Evolutionary conservation across 2,797 vertebrate genomes (phyloP).

Genomic region (Falco berigora): DNA sequence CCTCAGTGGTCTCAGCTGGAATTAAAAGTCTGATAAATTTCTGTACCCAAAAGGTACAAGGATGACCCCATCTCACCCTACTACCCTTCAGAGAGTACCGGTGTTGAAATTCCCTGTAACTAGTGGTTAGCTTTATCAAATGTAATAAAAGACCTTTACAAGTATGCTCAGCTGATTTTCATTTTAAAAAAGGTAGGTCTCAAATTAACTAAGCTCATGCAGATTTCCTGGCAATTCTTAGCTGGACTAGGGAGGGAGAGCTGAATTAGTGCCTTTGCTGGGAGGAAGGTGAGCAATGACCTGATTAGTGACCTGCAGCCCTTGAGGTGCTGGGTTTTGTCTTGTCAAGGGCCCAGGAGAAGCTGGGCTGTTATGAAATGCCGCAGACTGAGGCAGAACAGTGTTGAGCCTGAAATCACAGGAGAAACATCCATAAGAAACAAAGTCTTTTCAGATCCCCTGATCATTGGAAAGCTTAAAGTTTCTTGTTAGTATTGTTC

Average conservation of each 20-base stretch:
- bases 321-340: not conserved
- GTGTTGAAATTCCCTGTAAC: not conserved
- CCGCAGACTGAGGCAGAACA: not conserved
- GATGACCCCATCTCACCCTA: not conserved
- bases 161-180: not conserved
- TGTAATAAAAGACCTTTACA: not conserved
- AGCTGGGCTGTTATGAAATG: not conserved
- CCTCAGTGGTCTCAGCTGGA: not conserved
- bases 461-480: not conserved
- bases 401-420: not conserved
- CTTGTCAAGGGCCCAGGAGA: not conserved
- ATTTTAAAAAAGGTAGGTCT: not conserved
- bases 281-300: not conserved
- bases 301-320: not conserved
- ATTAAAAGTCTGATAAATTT: not conserved
- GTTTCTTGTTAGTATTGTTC: not conserved
- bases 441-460: not conserved
- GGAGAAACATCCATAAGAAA: not conserved
- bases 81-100: not conserved
- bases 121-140: not conserved
- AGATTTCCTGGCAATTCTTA: not conserved
- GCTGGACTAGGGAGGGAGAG: not conserved
- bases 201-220: not conserved
- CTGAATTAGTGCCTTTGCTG: not conserved
- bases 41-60: not conserved